Percentiles rank a stretch among this genome's conserved stretches.
These are phyloP conservation scores for Cephus cinctus DNA, from an alignment of 1,140 invertebrate genomes.

Conservation along the genomic window DNA sequence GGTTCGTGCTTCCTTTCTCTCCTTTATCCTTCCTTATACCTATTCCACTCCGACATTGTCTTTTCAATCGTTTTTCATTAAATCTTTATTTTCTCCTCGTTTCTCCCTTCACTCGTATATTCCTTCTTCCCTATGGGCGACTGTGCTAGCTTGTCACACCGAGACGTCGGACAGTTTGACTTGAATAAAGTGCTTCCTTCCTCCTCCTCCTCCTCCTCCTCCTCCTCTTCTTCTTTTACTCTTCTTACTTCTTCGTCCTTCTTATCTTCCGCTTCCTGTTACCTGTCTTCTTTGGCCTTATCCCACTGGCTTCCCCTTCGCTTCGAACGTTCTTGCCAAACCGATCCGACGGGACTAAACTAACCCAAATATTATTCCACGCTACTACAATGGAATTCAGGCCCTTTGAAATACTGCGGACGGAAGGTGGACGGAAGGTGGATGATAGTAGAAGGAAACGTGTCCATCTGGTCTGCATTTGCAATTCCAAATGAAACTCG, in stretches of 20 bases:
- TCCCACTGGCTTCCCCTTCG: no score
- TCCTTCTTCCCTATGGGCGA: no score
- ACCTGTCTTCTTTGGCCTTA: constrained; percentile 1
- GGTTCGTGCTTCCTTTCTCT: constrained; percentile 12
- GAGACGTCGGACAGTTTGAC: no score
- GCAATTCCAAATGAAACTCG: constrained; percentile 28
- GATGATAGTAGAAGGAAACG: not conserved
- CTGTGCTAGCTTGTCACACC: no score
- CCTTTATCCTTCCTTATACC: not conserved
- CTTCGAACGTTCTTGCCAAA: no score
- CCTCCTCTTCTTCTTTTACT: constrained; percentile 7
- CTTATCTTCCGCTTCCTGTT: constrained; percentile 4
- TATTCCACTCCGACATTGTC: no score
- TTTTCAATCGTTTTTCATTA: no score
- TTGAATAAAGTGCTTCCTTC: no score
- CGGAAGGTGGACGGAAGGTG: not conserved
- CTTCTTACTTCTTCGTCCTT: constrained; percentile 5
- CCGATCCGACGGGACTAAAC: no score
- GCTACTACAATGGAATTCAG: constrained; percentile 19
- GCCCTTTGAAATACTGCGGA: no score
- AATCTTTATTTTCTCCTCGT: no score
- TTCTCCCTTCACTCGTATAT: no score
- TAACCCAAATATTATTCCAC: constrained; percentile 33
- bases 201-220: constrained; percentile 15
- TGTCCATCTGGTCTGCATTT: constrained; percentile 33